Percentiles rank a stretch among this genome's conserved stretches.
These are phyloP conservation scores for Eretmochelys imbricata DNA, from an alignment of 2,113 vertebrate species.

Conservation along the genomic window DNA sequence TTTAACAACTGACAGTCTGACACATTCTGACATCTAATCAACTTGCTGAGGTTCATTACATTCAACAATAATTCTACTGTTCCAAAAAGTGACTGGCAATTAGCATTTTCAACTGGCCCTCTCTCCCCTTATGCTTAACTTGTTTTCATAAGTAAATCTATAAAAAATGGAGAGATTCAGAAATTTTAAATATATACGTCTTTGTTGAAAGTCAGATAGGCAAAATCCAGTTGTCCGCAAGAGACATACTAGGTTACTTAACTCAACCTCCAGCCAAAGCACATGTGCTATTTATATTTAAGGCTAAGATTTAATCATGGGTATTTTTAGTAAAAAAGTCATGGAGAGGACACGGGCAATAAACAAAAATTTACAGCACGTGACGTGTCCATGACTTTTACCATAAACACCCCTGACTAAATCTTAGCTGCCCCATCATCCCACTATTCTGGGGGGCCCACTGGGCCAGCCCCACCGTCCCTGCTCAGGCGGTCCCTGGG, in stretches of 20 bases:
- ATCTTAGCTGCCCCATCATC: no score
- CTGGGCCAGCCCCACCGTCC: no score
- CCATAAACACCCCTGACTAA: no score
- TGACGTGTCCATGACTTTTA: no score
- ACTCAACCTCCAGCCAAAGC: no score
- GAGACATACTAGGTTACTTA: neutral
- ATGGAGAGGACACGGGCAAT: no score
- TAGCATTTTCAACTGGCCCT: slow-evolving; percentile 64
- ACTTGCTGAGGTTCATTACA: slow-evolving; percentile 75
- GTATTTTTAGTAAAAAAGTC: no score
- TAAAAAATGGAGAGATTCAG: slow-evolving; percentile 49
- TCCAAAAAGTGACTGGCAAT: slow-evolving; percentile 73
- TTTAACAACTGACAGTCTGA: slow-evolving; percentile 78
- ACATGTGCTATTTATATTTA: no score
- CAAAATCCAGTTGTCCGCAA: neutral
- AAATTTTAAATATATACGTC: slow-evolving; percentile 58
- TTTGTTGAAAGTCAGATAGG: slow-evolving; percentile 45
- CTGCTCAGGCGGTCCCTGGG: no score
- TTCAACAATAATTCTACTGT: slow-evolving; percentile 75
- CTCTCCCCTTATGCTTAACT: slow-evolving; percentile 66
- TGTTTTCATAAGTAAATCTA: slow-evolving; percentile 67
- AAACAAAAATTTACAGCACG: no score
- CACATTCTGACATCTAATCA: slow-evolving; percentile 60
- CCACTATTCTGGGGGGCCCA: no score
- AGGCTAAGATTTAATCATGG: no score